Conservation (phyloP, 2,888 invertebrate species). For the Coecobrya sp. region DNA sequence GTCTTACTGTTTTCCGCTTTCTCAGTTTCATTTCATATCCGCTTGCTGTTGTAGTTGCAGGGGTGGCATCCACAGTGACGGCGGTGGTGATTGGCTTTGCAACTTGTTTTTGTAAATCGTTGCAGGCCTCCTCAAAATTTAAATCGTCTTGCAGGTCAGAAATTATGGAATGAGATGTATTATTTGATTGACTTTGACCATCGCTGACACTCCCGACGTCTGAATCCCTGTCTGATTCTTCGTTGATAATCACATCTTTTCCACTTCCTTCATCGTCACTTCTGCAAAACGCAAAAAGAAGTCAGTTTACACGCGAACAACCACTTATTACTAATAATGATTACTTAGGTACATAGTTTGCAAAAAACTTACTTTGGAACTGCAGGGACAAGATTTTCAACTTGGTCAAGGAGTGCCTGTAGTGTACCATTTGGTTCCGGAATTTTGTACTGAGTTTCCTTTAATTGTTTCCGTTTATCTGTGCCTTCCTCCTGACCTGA, state of each 20-base stretch:
- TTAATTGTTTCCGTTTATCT: no score
- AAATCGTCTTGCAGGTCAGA: not conserved
- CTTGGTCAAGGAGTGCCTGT: no score
- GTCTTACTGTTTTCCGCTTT: constrained; percentile 34
- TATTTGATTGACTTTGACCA: not conserved
- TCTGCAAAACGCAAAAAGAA: not conserved
- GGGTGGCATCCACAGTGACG: not conserved
- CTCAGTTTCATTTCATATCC: not conserved
- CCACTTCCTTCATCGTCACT: not conserved
- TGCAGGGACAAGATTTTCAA: no score
- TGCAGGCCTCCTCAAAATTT: constrained; percentile 53
- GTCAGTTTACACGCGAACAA: not conserved
- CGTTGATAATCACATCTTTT: not conserved
- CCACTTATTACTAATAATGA: no score
- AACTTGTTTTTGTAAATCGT: constrained; percentile 42
- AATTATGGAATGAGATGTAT: not conserved
- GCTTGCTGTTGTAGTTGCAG: not conserved
- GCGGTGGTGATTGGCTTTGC: no score
- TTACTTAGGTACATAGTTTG: no score
- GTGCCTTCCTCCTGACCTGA: not conserved
- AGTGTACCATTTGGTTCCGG: no score
- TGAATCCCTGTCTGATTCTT: not conserved
- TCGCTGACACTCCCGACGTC: not conserved
- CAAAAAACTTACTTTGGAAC: no score
- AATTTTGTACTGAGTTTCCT: no score